Evolutionary conservation across 2,113 vertebrate species (phyloP).

Genomic region (Chionomys nivalis): DNA sequence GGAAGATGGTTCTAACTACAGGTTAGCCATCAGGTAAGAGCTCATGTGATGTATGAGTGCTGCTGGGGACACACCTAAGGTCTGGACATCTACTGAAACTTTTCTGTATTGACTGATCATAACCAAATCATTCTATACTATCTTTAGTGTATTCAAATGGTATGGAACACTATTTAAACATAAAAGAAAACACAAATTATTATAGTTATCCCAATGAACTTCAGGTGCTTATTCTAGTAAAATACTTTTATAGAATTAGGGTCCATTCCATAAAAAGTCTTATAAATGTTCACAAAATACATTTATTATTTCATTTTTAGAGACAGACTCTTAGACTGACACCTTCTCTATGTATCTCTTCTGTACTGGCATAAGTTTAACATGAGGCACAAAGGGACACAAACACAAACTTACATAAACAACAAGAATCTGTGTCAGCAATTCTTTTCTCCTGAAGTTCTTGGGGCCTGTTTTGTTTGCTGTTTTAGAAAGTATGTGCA

Average conservation of each 20-base stretch:
- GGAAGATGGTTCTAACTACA: background rate
- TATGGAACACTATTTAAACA: slow-evolving; percentile 4
- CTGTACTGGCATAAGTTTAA: background rate
- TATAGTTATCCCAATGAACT: background rate
- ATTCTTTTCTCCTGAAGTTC: background rate
- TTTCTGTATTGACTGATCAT: slow-evolving; percentile 32
- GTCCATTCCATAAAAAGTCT: slow-evolving; percentile 5
- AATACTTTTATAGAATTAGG: slow-evolving; percentile 35
- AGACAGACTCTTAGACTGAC: background rate
- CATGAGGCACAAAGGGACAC: background rate
- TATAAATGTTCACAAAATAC: background rate
- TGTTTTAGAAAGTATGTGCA: background rate
- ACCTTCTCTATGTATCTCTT: background rate
- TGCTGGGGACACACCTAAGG: background rate
- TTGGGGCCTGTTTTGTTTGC: background rate
- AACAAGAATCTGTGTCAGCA: background rate
- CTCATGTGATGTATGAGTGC: background rate
- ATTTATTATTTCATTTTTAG: slow-evolving; percentile 42
- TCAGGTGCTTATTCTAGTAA: slow-evolving; percentile 37
- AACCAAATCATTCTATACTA: background rate
- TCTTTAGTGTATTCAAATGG: background rate
- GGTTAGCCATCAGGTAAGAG: background rate
- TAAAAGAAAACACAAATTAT: slow-evolving; percentile 26
- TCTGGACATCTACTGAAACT: background rate
- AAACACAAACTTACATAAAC: slow-evolving; percentile 2